Percentiles rank a stretch among this genome's conserved stretches.
phyloP scores from a whole-genome alignment of 2,888 invertebrate genomes.

The Eupithecia tripunctaria region DNA sequence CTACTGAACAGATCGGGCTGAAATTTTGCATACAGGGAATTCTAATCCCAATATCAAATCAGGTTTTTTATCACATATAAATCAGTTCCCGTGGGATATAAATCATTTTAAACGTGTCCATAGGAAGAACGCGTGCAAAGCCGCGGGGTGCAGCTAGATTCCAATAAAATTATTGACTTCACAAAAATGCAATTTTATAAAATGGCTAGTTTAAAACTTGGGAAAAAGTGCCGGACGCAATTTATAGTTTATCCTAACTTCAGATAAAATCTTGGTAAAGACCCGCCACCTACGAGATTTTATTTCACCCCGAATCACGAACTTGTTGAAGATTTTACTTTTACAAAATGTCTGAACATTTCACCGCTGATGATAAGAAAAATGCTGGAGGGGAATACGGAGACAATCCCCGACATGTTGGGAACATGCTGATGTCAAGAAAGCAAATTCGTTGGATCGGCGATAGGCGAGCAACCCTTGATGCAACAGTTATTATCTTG shows the following conservation, averaged over 20 bases:
- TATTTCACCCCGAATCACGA: slow-evolving; percentile 8
- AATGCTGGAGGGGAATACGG: slow-evolving; percentile 22
- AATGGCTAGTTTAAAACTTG: background rate
- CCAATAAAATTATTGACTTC: slow-evolving; percentile 4
- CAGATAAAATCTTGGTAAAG: background rate
- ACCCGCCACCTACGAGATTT: background rate
- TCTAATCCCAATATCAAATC: too few species aligned
- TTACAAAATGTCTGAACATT: slow-evolving; percentile 21
- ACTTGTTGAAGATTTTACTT: slow-evolving; percentile 14
- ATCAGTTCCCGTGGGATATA: too few species aligned
- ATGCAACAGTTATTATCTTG: background rate
- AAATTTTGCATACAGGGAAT: too few species aligned
- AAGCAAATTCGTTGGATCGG: slow-evolving; percentile 19
- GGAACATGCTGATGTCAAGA: slow-evolving; percentile 39
- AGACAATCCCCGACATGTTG: slow-evolving; percentile 29
- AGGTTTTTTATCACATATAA: too few species aligned
- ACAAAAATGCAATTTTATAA: slow-evolving; percentile 6
- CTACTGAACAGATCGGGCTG: too few species aligned
- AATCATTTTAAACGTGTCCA: too few species aligned
- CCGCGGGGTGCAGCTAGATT: too few species aligned
- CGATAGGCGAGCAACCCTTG: slow-evolving; percentile 1
- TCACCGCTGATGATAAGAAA: slow-evolving; percentile 23
- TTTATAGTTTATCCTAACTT: slow-evolving; percentile 8
- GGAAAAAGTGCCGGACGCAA: background rate
- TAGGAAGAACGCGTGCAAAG: too few species aligned